Evolutionary conservation across 1,140 invertebrate species (phyloP).

Genomic region (Drosophila malerkotliana): DNA sequence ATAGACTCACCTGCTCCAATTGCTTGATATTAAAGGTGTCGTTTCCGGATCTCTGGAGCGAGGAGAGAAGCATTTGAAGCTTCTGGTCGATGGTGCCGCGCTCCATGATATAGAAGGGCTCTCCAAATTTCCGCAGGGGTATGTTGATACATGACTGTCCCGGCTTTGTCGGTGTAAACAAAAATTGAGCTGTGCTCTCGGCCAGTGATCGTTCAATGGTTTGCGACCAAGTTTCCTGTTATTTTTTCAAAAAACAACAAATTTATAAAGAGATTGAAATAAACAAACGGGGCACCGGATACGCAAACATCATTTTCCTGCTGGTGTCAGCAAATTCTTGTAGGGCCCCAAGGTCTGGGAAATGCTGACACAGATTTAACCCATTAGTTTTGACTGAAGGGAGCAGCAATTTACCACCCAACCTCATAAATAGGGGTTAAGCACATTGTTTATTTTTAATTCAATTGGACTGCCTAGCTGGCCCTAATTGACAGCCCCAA

Average conservation of each 20-base stretch:
- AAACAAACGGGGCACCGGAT: conserved; percentile 50
- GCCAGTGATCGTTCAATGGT: conserved; percentile 71
- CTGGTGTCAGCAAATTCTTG: conserved; percentile 50
- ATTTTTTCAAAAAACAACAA: conserved; percentile 7
- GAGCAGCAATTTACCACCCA: not conserved
- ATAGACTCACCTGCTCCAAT: conserved; percentile 63
- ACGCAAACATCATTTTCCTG: conserved; percentile 30
- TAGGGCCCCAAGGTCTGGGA: conserved; percentile 38
- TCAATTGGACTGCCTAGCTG: conserved; percentile 40
- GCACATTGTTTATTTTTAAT: conserved; percentile 65
- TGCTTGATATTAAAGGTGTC: conserved; percentile 71
- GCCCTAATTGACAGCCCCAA: conserved; percentile 58
- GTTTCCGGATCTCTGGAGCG: conserved; percentile 39
- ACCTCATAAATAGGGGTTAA: conserved; percentile 27
- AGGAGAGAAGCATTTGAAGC: conserved; percentile 63
- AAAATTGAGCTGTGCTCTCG: conserved; percentile 71
- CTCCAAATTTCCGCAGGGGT: conserved; percentile 58
- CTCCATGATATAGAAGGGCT: conserved; percentile 77
- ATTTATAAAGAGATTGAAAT: conserved; percentile 7
- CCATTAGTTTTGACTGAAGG: conserved; percentile 19
- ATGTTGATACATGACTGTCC: conserved; percentile 62
- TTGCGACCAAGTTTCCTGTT: conserved; percentile 77
- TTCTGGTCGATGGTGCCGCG: conserved; percentile 74
- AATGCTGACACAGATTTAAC: conserved; percentile 48
- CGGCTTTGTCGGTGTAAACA: conserved; percentile 68